phyloP scores from a whole-genome alignment of 2,888 invertebrate genomes.

The Drosophila phalerata region DNA sequence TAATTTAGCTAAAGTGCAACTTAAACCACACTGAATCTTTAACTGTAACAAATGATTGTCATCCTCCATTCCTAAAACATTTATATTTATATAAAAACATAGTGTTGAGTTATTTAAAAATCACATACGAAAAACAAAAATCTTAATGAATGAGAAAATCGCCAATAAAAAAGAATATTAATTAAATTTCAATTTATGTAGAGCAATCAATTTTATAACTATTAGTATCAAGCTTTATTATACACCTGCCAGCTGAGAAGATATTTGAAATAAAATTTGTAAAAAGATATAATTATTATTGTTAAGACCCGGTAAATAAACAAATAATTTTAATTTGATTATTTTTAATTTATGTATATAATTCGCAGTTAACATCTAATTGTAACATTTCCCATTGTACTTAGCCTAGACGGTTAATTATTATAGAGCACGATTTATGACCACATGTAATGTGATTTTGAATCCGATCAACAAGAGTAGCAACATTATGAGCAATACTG shows the following conservation, averaged over 20 bases:
- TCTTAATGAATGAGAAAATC: too few species aligned
- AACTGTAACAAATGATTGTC: not conserved
- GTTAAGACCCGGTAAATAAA: too few species aligned
- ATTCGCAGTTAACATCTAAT: not conserved
- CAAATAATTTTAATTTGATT: too few species aligned
- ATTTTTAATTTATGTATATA: not conserved
- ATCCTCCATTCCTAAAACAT: not conserved
- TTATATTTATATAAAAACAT: not conserved
- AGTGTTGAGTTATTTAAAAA: too few species aligned
- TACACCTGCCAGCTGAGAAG: too few species aligned
- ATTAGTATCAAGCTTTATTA: too few species aligned
- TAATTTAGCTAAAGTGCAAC: slow-evolving; percentile 18
- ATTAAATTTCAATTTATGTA: too few species aligned
- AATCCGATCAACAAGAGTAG: slow-evolving; percentile 70
- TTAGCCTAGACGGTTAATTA: not conserved
- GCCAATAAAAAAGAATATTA: too few species aligned
- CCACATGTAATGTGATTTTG: slow-evolving; percentile 70
- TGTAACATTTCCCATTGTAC: not conserved
- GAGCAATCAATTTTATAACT: too few species aligned
- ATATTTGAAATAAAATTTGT: too few species aligned
- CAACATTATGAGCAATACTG: slow-evolving; percentile 87
- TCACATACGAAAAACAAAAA: too few species aligned
- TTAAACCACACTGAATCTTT: not conserved
- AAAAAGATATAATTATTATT: too few species aligned
- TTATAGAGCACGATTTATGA: slow-evolving; percentile 70